These are phyloP conservation scores for Aphelenchoides fujianensis DNA, from an alignment of 1,140 invertebrate genomes.

Conservation along the genomic window DNA sequence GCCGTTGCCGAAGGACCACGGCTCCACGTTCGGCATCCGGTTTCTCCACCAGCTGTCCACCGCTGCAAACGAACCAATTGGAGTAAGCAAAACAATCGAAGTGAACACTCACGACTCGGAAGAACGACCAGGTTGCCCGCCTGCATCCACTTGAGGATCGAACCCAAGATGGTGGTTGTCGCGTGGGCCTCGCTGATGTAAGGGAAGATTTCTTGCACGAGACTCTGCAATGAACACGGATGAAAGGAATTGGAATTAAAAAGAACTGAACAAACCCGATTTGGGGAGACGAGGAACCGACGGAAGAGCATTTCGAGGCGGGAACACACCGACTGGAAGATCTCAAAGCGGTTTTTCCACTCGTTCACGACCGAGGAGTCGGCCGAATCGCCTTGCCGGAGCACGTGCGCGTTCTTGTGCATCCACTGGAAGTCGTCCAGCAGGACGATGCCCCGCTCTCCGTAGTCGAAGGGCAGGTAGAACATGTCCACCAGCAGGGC, in stretches of 20 bases:
- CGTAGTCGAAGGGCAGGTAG: slow-evolving; percentile 95
- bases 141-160: slow-evolving; percentile 42
- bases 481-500: slow-evolving; percentile 85
- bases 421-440: slow-evolving; percentile 93
- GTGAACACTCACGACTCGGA: slow-evolving; percentile 21
- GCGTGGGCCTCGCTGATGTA: slow-evolving; percentile 49
- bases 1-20: slow-evolving; percentile 44
- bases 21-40: slow-evolving; percentile 32
- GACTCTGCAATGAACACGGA: slow-evolving; percentile 32
- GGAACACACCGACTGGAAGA: slow-evolving; percentile 24
- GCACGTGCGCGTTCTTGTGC: slow-evolving; percentile 73
- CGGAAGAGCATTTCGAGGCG: slow-evolving; percentile 35
- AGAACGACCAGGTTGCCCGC: slow-evolving; percentile 35
- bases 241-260: not conserved
- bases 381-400: slow-evolving; percentile 20
- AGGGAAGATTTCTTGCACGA: slow-evolving; percentile 50
- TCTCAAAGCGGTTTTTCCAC: slow-evolving; percentile 35
- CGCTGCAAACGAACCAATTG: slow-evolving; percentile 13
- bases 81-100: slow-evolving; percentile 11
- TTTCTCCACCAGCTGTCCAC: slow-evolving; percentile 33
- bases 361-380: slow-evolving; percentile 21
- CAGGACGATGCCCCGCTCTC: slow-evolving; percentile 77
- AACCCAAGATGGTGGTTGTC: slow-evolving; percentile 40
- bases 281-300: slow-evolving; percentile 36
- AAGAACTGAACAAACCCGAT: too few relatives aligned